Evolutionary conservation across 2,797 vertebrate genomes (phyloP), one percentile per base, ranked within the genome.

Genomic region (Coilia nasus): DNA sequence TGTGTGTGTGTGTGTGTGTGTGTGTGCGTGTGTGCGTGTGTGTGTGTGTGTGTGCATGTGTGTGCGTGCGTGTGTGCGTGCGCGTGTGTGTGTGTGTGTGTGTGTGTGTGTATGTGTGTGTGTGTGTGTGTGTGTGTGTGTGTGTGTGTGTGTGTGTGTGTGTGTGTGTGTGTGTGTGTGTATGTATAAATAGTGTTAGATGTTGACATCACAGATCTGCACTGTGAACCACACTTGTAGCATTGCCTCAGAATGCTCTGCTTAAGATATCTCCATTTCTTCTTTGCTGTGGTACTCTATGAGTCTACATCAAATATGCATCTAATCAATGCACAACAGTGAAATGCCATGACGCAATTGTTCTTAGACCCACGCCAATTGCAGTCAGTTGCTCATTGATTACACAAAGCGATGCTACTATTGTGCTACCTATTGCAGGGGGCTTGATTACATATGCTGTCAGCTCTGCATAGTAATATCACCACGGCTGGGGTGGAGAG

Each of bases 361-460:
- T 67, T 41, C 83, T 75, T 25, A 47, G 60, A 67, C 15, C 31
- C 80, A 84, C 84, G 62, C 67, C 83, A 88, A 71, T 59, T 50
- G 82, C 86, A 82, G 41, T 54, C 25, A 46, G 81, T 67, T 81
- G 21, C 46, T 80, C 62, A 46, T 56, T 82, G 86, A 87, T 81
- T 64, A 84, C 54, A 47, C 50, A 35, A 41, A 50, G 19, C 46
- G 11, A 2, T 28, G 84, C 64, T 81, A 82, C 82, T 17, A 21
- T 56, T 4, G 83, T 85, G 85, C 64, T 82, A 83, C 54, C 85
- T 41, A 85, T 82, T 89, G 86, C 90, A 85, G 82, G 80, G 59
- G 85, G 84, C 75, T 85, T 90, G 88, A 91, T 93, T 92, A 87
- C 82, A 82, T 84, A 84, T 81, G 47, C 89, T 85, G 89, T 88